Conservation (phyloP, 1,140 invertebrate species). For the Brachionus asplanchnoidis region DNA sequence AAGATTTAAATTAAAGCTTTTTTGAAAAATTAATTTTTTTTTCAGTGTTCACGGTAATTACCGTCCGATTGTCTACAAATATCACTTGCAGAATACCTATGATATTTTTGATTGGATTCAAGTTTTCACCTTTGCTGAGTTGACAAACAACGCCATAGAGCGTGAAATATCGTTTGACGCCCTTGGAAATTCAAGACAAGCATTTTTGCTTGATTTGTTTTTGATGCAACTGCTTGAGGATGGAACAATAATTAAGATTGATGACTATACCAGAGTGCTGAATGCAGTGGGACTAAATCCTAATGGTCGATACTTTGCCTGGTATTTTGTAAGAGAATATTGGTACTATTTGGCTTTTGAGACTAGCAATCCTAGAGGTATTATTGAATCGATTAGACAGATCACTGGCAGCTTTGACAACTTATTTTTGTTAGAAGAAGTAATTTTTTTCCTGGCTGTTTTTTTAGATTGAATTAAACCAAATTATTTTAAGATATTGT, state of each 20-base stretch:
- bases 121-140: background rate
- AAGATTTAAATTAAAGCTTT: too few species aligned
- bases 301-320: conserved; percentile 27
- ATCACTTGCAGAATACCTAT: conserved; percentile 39
- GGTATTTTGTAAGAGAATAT: conserved; percentile 32
- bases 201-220: conserved; percentile 29
- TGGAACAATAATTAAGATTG: background rate
- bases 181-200: conserved; percentile 4
- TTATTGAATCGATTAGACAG: background rate
- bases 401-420: conserved; percentile 29
- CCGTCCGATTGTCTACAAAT: background rate
- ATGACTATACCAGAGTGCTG: background rate
- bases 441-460: background rate
- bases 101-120: conserved; percentile 9
- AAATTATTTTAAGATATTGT: background rate
- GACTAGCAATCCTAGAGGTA: background rate
- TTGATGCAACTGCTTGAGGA: background rate
- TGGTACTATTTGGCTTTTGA: conserved; percentile 34
- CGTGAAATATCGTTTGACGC: background rate
- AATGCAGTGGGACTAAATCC: conserved; percentile 11
- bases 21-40: background rate
- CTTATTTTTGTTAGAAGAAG: conserved; percentile 29
- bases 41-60: background rate
- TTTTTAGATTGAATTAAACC: background rate
- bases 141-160: background rate